phyloP scores from a whole-genome alignment of 1,140 invertebrate genomes.

The Ceratosolen fusciceps region DNA sequence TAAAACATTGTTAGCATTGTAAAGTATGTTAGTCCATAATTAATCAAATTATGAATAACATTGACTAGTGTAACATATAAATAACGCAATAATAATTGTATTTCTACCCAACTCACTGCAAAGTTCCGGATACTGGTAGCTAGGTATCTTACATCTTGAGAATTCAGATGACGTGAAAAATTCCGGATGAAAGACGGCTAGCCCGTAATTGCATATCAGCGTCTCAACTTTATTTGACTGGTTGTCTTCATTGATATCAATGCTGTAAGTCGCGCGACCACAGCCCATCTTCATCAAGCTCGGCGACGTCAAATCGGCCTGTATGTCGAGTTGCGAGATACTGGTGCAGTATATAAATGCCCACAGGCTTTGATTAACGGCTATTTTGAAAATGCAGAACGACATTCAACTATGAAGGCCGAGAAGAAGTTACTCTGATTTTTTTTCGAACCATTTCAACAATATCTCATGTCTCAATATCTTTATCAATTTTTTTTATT shows the following conservation, averaged over 20 bases:
- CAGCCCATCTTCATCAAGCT: conserved; percentile 55
- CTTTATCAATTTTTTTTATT: too few relatives aligned
- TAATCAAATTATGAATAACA: too few relatives aligned
- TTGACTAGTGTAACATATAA: too few relatives aligned
- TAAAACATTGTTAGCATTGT: too few relatives aligned
- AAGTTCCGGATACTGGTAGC: conserved; percentile 57
- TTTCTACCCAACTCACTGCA: conserved; percentile 58
- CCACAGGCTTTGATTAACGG: too few relatives aligned
- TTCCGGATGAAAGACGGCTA: conserved; percentile 61
- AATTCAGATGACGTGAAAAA: conserved; percentile 51
- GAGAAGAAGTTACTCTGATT: too few relatives aligned
- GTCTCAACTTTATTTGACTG: conserved; percentile 57
- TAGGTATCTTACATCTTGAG: conserved; percentile 56
- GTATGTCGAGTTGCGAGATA: too few relatives aligned
- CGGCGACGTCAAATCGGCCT: not conserved
- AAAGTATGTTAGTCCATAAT: too few relatives aligned
- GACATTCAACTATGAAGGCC: too few relatives aligned
- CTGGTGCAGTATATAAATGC: not conserved
- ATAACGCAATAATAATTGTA: not conserved
- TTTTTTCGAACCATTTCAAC: too few relatives aligned
- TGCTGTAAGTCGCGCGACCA: conserved; percentile 59
- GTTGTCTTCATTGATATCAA: conserved; percentile 5
- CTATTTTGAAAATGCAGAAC: too few relatives aligned
- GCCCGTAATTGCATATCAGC: conserved; percentile 67
- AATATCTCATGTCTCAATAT: too few relatives aligned